These are phyloP conservation scores for Barbus barbus DNA, from an alignment of 2,113 vertebrate genomes.

Conservation along the genomic window DNA sequence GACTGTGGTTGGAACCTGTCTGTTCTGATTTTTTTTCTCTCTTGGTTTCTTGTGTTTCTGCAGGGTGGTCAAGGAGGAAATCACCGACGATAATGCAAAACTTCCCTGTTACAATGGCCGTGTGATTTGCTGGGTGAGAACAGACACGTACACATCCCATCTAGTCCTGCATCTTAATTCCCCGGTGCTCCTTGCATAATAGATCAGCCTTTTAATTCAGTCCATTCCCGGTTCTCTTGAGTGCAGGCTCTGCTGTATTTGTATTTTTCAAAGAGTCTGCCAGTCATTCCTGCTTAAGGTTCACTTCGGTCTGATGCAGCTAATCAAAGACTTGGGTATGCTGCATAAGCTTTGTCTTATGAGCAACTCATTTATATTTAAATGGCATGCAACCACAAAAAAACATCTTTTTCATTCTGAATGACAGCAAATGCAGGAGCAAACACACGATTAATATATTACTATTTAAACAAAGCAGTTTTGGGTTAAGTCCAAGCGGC, in stretches of 20 bases:
- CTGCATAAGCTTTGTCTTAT: background rate
- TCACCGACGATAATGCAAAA: constrained; percentile 86
- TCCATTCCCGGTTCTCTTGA: constrained; percentile 9
- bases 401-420: background rate
- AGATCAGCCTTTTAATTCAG: constrained; percentile 32
- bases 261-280: constrained; percentile 25
- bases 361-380: constrained; percentile 16
- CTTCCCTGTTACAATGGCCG: constrained; percentile 90
- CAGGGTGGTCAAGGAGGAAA: constrained; percentile 93
- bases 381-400: background rate
- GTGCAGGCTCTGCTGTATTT: constrained; percentile 10
- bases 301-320: background rate
- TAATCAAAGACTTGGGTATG: constrained; percentile 10
- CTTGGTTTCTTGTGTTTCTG: constrained; percentile 35
- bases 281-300: constrained; percentile 9
- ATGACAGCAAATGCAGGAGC: background rate
- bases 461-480: background rate
- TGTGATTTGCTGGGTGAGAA: constrained; percentile 89
- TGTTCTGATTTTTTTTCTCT: constrained; percentile 18
- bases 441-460: background rate
- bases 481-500: background rate
- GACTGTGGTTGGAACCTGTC: background rate
- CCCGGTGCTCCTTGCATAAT: constrained; percentile 28
- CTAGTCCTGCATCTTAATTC: constrained; percentile 18
- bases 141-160: background rate